These are phyloP conservation scores for Pyrgus malvae DNA, from an alignment of 2,888 invertebrate genomes.

Conservation along the genomic window DNA sequence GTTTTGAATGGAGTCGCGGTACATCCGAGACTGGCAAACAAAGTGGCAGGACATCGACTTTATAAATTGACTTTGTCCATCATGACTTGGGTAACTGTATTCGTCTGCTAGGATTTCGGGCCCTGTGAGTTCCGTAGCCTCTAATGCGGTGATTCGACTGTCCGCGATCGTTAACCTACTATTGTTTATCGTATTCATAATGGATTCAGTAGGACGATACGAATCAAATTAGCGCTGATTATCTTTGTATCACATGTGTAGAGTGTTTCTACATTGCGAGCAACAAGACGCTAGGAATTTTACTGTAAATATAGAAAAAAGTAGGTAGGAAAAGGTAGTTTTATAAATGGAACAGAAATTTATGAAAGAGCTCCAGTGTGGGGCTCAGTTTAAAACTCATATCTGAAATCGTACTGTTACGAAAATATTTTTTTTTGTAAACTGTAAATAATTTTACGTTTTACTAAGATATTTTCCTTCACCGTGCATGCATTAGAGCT, in stretches of 20 bases:
- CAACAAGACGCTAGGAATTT: no score
- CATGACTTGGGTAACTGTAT: slow-evolving; percentile 65
- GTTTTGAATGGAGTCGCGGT: slow-evolving; percentile 70
- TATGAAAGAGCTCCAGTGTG: no score
- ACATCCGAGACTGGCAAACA: slow-evolving; percentile 65
- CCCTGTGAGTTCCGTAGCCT: slow-evolving; percentile 16
- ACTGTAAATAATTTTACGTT: no score
- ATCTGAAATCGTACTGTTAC: no score
- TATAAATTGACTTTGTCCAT: slow-evolving; percentile 76
- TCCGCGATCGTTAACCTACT: slow-evolving; percentile 23
- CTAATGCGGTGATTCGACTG: background rate
- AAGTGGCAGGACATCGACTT: slow-evolving; percentile 77
- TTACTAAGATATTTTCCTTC: no score
- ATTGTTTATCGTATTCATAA: slow-evolving; percentile 14
- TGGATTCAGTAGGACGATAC: background rate
- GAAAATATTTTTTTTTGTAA: no score
- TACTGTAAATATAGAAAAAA: no score
- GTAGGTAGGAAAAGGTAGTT: no score
- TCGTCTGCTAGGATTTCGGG: slow-evolving; percentile 36
- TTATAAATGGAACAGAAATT: no score
- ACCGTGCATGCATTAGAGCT: no score
- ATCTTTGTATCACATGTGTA: background rate
- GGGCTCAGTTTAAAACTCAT: no score
- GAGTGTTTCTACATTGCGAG: no score
- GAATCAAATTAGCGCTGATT: background rate